phyloP scores from a whole-genome alignment of 2,113 vertebrate genomes.

The Machaerirhynchus nigripectus region DNA sequence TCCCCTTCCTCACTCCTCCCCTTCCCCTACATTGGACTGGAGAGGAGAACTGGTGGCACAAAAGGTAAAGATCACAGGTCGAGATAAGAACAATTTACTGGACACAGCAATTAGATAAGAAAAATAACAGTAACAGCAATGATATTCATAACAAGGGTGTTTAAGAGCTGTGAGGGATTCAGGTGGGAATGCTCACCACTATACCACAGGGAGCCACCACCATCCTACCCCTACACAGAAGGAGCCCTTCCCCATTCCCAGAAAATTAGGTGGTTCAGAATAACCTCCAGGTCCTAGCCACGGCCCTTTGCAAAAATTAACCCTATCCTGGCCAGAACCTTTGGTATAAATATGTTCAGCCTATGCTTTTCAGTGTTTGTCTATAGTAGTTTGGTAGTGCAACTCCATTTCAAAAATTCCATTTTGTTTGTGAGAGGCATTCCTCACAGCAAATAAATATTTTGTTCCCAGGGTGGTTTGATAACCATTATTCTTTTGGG shows the following conservation, averaged over 20 bases:
- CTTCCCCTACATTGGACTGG: background rate
- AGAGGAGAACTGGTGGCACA: background rate
- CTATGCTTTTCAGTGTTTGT: background rate
- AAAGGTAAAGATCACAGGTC: background rate
- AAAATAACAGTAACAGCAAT: background rate
- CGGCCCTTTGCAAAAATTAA: background rate
- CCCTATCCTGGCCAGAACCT: background rate
- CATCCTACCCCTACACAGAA: background rate
- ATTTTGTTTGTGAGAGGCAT: background rate
- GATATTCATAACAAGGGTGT: background rate
- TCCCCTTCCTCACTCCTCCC: background rate
- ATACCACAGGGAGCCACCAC: background rate
- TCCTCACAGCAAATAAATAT: background rate
- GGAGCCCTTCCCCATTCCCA: background rate
- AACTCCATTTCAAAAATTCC: background rate
- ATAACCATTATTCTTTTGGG: background rate
- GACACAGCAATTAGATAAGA: background rate
- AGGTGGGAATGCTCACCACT: background rate
- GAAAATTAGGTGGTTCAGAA: background rate
- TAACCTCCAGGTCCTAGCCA: background rate
- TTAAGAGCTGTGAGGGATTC: background rate
- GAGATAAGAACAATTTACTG: background rate
- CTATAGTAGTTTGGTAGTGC: background rate
- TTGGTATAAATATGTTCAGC: background rate
- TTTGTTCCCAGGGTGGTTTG: background rate